Evolutionary conservation across 2,888 invertebrate species (phyloP), one percentile per base, ranked within the genome.

Genomic region (Melipona bicolor): DNA sequence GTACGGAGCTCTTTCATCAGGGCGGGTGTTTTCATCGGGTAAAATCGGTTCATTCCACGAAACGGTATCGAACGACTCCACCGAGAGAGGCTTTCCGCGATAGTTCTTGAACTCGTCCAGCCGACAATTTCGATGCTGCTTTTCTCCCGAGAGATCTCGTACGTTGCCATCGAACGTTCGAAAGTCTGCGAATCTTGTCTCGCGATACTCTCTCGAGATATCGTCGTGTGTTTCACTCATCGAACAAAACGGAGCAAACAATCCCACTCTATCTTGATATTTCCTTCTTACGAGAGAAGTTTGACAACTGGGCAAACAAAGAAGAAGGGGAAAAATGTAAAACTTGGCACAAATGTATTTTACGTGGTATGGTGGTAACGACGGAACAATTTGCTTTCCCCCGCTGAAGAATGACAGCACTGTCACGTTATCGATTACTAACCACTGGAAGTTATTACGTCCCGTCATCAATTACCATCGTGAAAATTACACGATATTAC

Each of bases 71-170:
- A 54, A 73, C 56, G 54, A 56, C 24, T 19, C 49, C 59, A 69
- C 70, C 70, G 27, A 27, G 9, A 27, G 24, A 27, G 27, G 9
- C 27, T 24, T 61, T 32, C 27, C 19, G 5, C 1, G 21, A 52
- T 27, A 17, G 13, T 49, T 43, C 27, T 75, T 65, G 56, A 67
- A 4, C 24, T 56, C 50, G 15, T 19, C 27, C 5, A 3, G 19
- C 9, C 32, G 36, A 36, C 68, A 21, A 69, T 69, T 19, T 69
- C 80, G 43, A 81, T 74, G 69, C 80, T 79, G 74, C 43, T 82
- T 80, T 74, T 70, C 81, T 70, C 81, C 32, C 64, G 3, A 4
- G 43, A 32, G 13, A 11, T 54, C 5, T 24, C 32, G 21, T 9
- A 21, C 21, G 21, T 27, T 49, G 17, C 24, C 15, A n/a, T 59